Conservation (phyloP, 2,113 vertebrate genomes). For the Addax nasomaculatus region DNA sequence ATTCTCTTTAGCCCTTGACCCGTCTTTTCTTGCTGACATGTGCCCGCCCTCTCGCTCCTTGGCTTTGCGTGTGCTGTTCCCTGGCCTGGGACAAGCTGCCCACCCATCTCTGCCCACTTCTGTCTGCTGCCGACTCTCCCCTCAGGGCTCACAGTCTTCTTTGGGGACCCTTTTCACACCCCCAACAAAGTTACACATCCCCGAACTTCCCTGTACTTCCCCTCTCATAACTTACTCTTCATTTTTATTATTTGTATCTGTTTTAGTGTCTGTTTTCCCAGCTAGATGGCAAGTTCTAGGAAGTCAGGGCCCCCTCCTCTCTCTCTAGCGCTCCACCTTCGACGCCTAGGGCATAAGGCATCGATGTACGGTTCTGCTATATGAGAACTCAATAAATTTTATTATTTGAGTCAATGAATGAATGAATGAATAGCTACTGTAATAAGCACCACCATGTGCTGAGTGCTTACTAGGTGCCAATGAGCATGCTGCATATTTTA, state of each 20-base stretch:
- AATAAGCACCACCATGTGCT: neutral
- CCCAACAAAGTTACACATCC: neutral
- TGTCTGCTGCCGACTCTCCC: neutral
- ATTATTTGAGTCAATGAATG: conserved; percentile 13
- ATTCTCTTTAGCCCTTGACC: neutral
- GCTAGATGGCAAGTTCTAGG: neutral
- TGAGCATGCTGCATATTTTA: neutral
- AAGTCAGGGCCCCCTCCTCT: neutral
- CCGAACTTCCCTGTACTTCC: neutral
- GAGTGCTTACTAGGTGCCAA: neutral
- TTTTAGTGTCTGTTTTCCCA: neutral
- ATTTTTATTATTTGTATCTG: neutral
- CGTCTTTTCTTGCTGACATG: neutral
- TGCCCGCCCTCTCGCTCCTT: neutral
- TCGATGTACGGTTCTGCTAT: neutral
- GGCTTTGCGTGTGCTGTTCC: neutral
- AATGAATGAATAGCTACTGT: neutral
- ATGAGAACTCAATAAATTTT: neutral
- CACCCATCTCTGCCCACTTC: neutral
- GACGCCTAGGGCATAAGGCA: neutral
- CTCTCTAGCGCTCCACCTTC: neutral
- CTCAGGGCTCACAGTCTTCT: neutral
- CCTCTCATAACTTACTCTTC: neutral
- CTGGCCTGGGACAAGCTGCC: neutral
- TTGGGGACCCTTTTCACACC: neutral